A percentile compares a stretch with the other conserved stretches of the same genome.
Evolutionary conservation across 1,140 invertebrate genomes (phyloP).

Genomic region (Diabrotica virgifera): DNA sequence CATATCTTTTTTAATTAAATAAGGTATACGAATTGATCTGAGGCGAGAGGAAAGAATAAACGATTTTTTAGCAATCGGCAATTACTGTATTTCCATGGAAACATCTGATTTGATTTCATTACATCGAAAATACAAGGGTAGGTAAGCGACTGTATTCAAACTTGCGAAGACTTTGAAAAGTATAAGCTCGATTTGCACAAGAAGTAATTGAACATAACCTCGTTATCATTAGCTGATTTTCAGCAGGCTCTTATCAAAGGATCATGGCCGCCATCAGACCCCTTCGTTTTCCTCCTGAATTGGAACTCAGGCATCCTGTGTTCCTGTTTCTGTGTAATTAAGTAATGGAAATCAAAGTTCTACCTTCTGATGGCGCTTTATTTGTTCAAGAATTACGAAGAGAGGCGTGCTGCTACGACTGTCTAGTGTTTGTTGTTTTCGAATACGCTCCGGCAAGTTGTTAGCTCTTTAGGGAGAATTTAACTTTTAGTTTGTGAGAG

Average conservation of each 20-base stretch:
- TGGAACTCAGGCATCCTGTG: slow-evolving; percentile 28
- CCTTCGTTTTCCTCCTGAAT: slow-evolving; percentile 29
- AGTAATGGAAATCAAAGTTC: slow-evolving; percentile 47
- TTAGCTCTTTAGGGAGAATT: too few species aligned
- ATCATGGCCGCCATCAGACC: slow-evolving; percentile 29
- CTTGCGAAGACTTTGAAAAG: slow-evolving; percentile 20
- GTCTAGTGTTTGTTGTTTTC: too few species aligned
- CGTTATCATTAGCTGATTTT: slow-evolving; percentile 45
- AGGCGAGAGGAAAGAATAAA: too few species aligned
- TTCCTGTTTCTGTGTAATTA: slow-evolving; percentile 45
- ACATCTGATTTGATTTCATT: neutral
- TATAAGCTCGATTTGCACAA: slow-evolving; percentile 39
- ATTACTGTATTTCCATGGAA: too few species aligned
- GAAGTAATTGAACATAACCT: slow-evolving; percentile 47
- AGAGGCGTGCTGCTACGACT: too few species aligned
- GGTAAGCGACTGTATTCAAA: neutral
- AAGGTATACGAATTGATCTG: too few species aligned
- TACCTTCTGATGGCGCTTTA: slow-evolving; percentile 42
- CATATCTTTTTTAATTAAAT: too few species aligned
- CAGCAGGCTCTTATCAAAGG: slow-evolving; percentile 34
- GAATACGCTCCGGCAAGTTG: too few species aligned
- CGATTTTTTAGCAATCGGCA: too few species aligned
- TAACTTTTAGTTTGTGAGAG: too few species aligned
- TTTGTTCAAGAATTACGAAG: slow-evolving; percentile 42
- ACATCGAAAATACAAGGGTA: neutral